Evolutionary conservation across 2,888 invertebrate species (phyloP).

Genomic region (Julus scanicus): DNA sequence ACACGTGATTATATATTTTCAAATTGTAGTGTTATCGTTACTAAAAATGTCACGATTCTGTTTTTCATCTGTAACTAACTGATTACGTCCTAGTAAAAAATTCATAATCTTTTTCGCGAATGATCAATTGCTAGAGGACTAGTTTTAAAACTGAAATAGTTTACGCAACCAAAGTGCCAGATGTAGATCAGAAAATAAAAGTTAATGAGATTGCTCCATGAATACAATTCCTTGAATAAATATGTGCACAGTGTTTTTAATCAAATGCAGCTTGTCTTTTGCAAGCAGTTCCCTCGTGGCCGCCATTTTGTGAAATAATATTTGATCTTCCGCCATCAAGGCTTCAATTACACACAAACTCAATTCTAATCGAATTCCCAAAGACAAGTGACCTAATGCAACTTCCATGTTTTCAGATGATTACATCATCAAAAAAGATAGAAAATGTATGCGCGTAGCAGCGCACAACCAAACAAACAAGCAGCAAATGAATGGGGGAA

Average conservation of each 20-base stretch:
- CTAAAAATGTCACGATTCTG: no score
- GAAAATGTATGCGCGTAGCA: background rate
- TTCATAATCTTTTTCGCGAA: background rate
- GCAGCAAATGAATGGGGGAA: background rate
- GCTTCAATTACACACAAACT: conserved; percentile 29
- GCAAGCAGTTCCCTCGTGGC: background rate
- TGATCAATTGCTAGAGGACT: background rate
- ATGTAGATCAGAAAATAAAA: background rate
- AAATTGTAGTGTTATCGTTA: no score
- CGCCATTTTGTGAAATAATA: conserved; percentile 21
- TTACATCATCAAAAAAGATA: conserved; percentile 34
- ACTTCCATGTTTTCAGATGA: conserved; percentile 38
- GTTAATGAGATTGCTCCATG: conserved; percentile 19
- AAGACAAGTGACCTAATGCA: conserved; percentile 42
- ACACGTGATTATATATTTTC: no score
- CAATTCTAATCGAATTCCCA: conserved; percentile 34
- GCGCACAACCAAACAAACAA: background rate
- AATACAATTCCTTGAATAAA: background rate
- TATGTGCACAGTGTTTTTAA: conserved; percentile 30
- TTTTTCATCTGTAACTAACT: no score
- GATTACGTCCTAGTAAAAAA: background rate
- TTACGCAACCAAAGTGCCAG: background rate
- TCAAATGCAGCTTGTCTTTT: background rate
- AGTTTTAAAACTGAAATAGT: background rate
- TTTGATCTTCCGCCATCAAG: conserved; percentile 21